Evolutionary conservation across 1,140 invertebrate species (phyloP).

Genomic region (Plodia interpunctella): DNA sequence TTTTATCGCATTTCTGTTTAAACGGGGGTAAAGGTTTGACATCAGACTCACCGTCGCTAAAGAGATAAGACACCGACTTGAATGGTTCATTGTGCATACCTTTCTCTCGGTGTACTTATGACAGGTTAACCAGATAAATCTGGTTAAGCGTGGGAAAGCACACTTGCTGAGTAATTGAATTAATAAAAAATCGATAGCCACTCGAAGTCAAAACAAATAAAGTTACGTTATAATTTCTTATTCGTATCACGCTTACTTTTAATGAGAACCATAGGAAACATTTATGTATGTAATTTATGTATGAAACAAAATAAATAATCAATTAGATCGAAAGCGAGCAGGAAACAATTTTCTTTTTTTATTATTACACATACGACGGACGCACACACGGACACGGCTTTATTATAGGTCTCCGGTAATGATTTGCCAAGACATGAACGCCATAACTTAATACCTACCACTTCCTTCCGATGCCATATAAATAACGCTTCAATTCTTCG

Average conservation of each 20-base stretch:
- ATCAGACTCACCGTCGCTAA: conserved; percentile 49
- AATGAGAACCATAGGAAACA: conserved; percentile 33
- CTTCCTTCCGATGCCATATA: conserved; percentile 74
- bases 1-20: conserved; percentile 61
- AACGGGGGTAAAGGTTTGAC: conserved; percentile 57
- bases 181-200: neutral
- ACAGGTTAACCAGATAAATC: conserved; percentile 12
- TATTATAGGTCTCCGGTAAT: conserved; percentile 39
- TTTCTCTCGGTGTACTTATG: conserved; percentile 12
- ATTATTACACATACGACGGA: conserved; percentile 24
- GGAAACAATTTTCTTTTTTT: conserved; percentile 53
- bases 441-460: conserved; percentile 56
- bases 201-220: neutral
- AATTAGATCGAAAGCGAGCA: conserved; percentile 41
- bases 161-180: neutral
- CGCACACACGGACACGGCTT: conserved; percentile 25
- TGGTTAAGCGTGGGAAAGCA: conserved; percentile 8
- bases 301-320: conserved; percentile 38
- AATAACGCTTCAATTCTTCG: conserved; percentile 27
- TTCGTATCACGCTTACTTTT: conserved; percentile 27
- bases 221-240: conserved; percentile 7
- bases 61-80: conserved; percentile 47
- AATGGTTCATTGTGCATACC: conserved; percentile 50
- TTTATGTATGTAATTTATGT: conserved; percentile 44
- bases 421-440: conserved; percentile 51